These are phyloP conservation scores for Harpalus rufipes DNA, from an alignment of 2,888 invertebrate genomes.

Conservation along the genomic window DNA sequence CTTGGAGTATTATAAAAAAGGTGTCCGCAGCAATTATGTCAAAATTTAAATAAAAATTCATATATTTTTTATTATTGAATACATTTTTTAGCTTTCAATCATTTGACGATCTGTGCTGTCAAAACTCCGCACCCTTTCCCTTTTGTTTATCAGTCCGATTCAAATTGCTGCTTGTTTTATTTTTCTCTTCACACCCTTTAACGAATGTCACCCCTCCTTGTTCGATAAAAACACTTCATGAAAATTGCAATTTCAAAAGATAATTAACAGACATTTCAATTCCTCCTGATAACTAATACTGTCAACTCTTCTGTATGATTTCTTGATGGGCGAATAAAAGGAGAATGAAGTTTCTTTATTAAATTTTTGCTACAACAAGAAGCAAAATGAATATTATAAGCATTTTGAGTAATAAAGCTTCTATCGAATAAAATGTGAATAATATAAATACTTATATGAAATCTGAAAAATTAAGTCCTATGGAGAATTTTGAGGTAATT, in stretches of 20 bases:
- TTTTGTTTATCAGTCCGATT: constrained; percentile 52
- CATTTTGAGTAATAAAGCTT: too few species aligned
- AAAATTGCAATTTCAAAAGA: constrained; percentile 60
- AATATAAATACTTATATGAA: too few species aligned
- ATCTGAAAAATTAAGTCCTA: too few species aligned
- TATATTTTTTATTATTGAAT: not conserved
- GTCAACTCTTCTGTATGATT: constrained; percentile 26
- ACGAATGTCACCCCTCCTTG: constrained; percentile 35
- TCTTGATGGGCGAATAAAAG: constrained; percentile 19
- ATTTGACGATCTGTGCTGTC: constrained; percentile 9
- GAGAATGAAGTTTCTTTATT: constrained; percentile 4
- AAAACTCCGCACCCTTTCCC: constrained; percentile 11
- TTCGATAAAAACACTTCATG: constrained; percentile 57
- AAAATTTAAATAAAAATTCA: not conserved
- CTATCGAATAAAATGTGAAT: too few species aligned
- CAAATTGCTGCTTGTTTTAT: constrained; percentile 37
- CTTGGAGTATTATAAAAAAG: too few species aligned
- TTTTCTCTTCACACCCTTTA: constrained; percentile 52
- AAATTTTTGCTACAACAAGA: not conserved
- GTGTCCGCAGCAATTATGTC: too few species aligned
- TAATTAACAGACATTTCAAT: constrained; percentile 54
- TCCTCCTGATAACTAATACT: constrained; percentile 38
- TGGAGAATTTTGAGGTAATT: too few species aligned
- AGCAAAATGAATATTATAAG: not conserved
- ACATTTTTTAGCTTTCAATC: not conserved